Percentiles rank a stretch among this genome's conserved stretches.
phyloP scores from a whole-genome alignment of 2,797 vertebrate genomes.

The Sebastes diaconus region DNA sequence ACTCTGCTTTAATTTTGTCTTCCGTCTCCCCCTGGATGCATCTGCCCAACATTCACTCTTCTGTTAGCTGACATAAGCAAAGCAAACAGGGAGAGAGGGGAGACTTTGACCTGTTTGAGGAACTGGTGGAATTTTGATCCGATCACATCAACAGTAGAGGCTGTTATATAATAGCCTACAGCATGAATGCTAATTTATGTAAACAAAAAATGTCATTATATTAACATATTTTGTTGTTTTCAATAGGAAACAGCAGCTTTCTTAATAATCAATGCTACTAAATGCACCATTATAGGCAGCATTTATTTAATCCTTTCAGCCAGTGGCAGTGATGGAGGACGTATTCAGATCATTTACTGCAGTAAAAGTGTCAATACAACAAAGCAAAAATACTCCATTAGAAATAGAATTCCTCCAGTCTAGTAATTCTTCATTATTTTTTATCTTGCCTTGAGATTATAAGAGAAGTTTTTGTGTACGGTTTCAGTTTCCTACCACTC shows the following conservation, averaged over 20 bases:
- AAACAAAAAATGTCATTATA: too few relatives aligned
- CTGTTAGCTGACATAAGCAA: slow-evolving; percentile 28
- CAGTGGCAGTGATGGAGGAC: not conserved
- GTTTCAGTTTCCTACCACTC: not conserved
- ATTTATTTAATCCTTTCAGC: not conserved
- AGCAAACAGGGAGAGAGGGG: slow-evolving; percentile 19
- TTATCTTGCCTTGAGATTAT: not conserved
- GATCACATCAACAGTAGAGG: not conserved
- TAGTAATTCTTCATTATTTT: not conserved
- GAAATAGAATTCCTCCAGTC: not conserved
- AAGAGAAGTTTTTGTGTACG: not conserved
- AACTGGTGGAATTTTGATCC: slow-evolving; percentile 3
- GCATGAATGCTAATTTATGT: not conserved
- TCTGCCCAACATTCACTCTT: not conserved
- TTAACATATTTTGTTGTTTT: not conserved
- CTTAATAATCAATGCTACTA: not conserved
- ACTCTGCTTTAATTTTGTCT: not conserved
- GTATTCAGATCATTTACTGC: not conserved
- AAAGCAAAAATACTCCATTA: not conserved
- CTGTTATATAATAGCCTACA: not conserved
- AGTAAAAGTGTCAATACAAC: not conserved
- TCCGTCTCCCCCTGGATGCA: not conserved
- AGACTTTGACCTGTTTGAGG: slow-evolving; percentile 47
- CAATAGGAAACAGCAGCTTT: not conserved
- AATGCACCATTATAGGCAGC: not conserved